Conservation (phyloP, 2,888 invertebrate species). For the Eledone cirrhosa region DNA sequence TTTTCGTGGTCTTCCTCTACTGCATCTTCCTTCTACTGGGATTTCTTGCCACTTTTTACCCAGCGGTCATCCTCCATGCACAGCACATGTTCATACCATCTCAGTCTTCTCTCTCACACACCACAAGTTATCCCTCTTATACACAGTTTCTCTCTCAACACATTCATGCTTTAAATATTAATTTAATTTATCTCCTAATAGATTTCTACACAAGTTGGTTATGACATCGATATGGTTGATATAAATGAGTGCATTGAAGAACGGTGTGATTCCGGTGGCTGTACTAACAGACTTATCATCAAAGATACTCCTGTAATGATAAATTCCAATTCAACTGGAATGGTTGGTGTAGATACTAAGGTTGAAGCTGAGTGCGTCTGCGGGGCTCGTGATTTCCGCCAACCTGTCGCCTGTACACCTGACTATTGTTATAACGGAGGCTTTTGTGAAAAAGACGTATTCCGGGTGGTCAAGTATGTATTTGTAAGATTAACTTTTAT, state of each 20-base stretch:
- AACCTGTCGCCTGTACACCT: constrained; percentile 78
- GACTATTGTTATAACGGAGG: constrained; percentile 90
- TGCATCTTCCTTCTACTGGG: too few relatives aligned
- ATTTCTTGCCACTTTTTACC: too few relatives aligned
- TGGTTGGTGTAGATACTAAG: constrained; percentile 94
- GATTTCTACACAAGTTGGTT: constrained; percentile 77
- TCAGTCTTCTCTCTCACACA: too few relatives aligned
- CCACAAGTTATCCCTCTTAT: too few relatives aligned
- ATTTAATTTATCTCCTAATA: too few relatives aligned
- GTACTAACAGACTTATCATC: constrained; percentile 85
- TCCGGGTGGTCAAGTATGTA: constrained; percentile 53
- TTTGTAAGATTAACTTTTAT: not conserved
- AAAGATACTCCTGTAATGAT: constrained; percentile 75
- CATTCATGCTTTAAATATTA: too few relatives aligned
- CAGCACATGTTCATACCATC: too few relatives aligned
- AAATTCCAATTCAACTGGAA: constrained; percentile 94
- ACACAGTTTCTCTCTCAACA: too few relatives aligned
- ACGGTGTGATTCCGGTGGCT: constrained; percentile 76
- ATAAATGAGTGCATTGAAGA: constrained; percentile 74
- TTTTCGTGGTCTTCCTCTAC: too few relatives aligned
- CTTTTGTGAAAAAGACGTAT: constrained; percentile 76
- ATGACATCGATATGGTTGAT: constrained; percentile 96
- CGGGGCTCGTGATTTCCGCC: constrained; percentile 76
- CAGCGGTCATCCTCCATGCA: too few relatives aligned
- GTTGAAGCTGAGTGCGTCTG: constrained; percentile 81